These are phyloP conservation scores for Crotalus horridus DNA, from an alignment of 2,113 vertebrate genomes.

Conservation along the genomic window DNA sequence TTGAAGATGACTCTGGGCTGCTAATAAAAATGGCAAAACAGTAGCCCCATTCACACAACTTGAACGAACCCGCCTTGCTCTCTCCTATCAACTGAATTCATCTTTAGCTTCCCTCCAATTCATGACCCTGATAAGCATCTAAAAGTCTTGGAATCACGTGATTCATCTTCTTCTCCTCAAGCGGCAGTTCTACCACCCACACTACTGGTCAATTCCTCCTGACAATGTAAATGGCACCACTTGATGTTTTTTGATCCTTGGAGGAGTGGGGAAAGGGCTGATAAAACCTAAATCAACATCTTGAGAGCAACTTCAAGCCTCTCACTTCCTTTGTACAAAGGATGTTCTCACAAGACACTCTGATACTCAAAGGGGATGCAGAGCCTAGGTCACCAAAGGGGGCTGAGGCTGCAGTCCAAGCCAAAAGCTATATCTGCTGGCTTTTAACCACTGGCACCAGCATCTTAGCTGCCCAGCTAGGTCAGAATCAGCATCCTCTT, in stretches of 20 bases:
- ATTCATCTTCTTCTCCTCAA: rapidly evolving
- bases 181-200: too few species aligned
- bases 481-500: background rate
- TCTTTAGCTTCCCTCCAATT: background rate
- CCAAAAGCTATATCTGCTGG: background rate
- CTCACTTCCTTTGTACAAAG: background rate
- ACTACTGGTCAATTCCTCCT: background rate
- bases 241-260: background rate
- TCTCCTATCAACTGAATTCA: background rate
- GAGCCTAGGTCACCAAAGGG: background rate
- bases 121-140: background rate
- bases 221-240: background rate
- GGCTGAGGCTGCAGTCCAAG: background rate
- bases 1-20: background rate
- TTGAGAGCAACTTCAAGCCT: background rate
- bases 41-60: background rate
- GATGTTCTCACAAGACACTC: background rate
- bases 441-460: background rate
- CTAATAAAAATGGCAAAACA: background rate
- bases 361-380: background rate
- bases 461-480: background rate
- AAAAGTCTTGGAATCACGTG: background rate
- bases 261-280: background rate
- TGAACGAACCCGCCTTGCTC: background rate
- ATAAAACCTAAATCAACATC: background rate